Conservation (phyloP, 1,140 invertebrate genomes). For the Gonatopus flavifemur region DNA sequence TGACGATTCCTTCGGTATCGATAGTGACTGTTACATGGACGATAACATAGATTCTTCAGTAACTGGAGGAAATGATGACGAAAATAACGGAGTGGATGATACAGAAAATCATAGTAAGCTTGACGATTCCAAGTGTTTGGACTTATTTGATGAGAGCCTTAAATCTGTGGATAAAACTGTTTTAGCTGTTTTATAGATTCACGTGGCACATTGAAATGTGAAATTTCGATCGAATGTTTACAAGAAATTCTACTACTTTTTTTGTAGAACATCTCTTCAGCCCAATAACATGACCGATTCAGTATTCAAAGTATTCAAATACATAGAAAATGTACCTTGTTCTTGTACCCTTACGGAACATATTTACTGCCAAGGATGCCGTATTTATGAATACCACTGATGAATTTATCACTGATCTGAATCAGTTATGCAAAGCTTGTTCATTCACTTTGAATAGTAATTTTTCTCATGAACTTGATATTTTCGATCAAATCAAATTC, state of each 20-base stretch:
- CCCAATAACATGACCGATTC: not conserved
- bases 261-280: not conserved
- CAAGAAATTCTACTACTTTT: conserved; percentile 6
- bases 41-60: no score
- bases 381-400: not conserved
- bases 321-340: not conserved
- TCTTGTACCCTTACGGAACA: not conserved
- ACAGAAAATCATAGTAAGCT: no score
- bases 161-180: conserved; percentile 7
- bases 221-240: conserved; percentile 4
- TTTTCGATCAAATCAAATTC: not conserved
- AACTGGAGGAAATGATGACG: no score
- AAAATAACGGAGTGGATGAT: no score
- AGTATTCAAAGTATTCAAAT: not conserved
- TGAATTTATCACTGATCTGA: not conserved
- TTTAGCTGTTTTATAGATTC: conserved; percentile 3
- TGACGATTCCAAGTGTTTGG: no score
- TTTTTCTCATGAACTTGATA: not conserved
- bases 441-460: not conserved
- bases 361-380: conserved; percentile 7
- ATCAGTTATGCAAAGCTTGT: not conserved
- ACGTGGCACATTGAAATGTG: conserved; percentile 7
- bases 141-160: conserved; percentile 4
- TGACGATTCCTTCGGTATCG: no score
- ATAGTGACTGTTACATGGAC: no score